Conservation (phyloP, 1,140 invertebrate genomes). For the Caenorhabditis brenneri region DNA sequence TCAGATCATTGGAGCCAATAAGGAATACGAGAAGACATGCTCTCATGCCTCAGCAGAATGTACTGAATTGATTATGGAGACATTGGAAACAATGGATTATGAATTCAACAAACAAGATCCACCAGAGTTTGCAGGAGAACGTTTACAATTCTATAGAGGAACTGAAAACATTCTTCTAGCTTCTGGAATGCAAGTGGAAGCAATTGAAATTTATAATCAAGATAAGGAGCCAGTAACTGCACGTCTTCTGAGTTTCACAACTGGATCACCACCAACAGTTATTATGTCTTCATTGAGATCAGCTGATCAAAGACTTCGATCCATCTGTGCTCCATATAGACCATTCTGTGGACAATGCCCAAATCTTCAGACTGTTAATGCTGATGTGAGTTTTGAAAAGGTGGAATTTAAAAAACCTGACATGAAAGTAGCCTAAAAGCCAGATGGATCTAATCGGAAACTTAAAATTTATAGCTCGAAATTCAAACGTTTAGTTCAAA, state of each 20-base stretch:
- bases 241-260: constrained; percentile 46
- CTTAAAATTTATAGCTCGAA: too few species aligned
- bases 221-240: constrained; percentile 31
- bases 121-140: constrained; percentile 48
- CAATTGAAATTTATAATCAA: constrained; percentile 38
- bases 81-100: constrained; percentile 51
- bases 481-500: too few species aligned
- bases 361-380: constrained; percentile 48
- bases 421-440: too few species aligned
- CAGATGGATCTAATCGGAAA: too few species aligned
- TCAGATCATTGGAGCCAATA: constrained; percentile 54
- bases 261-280: constrained; percentile 50
- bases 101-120: constrained; percentile 55
- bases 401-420: too few species aligned
- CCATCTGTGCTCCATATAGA: constrained; percentile 62
- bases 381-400: constrained; percentile 37
- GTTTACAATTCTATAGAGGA: constrained; percentile 41
- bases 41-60: constrained; percentile 53
- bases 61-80: constrained; percentile 54
- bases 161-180: constrained; percentile 41
- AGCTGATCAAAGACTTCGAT: constrained; percentile 58
- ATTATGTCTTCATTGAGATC: constrained; percentile 47
- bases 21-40: constrained; percentile 47
- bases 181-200: constrained; percentile 50
- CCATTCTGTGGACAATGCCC: constrained; percentile 64